Evolutionary conservation across 2,888 invertebrate species (phyloP).

Genomic region (Eristalinus aeneus): DNA sequence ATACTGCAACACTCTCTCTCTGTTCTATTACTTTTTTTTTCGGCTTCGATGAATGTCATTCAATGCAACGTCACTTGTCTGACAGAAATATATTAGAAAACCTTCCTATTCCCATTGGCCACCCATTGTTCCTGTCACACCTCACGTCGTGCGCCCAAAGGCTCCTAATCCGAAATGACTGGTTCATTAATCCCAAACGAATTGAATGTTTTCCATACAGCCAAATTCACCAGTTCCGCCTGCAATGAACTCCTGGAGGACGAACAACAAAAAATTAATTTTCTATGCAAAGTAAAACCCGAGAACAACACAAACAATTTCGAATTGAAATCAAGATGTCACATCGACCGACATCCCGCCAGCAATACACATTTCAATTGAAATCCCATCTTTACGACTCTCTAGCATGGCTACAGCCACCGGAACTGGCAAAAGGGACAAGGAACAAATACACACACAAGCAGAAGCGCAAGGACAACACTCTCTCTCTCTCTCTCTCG

Average conservation of each 20-base stretch:
- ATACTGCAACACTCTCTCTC: no score
- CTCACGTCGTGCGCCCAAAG: not conserved
- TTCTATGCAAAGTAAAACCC: not conserved
- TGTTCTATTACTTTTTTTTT: no score
- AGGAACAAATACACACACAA: not conserved
- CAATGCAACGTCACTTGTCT: no score
- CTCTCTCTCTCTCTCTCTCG: not conserved
- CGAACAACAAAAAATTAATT: not conserved
- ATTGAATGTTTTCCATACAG: not conserved
- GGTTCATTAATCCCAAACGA: not conserved
- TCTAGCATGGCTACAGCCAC: not conserved
- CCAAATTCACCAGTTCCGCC: not conserved
- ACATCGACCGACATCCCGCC: not conserved
- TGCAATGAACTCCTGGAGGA: not conserved
- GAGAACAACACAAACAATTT: not conserved
- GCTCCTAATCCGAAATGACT: not conserved
- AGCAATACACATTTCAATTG: constrained; percentile 6
- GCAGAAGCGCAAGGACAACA: not conserved
- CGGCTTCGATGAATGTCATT: no score
- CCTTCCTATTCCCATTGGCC: no score
- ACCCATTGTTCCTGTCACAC: not conserved
- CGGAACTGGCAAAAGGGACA: not conserved
- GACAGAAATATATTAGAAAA: no score
- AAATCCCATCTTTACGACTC: constrained; percentile 2
- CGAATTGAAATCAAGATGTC: constrained; percentile 17